These are phyloP conservation scores for Myotis planiceps DNA, from an alignment of 2,797 vertebrate genomes.

Conservation along the genomic window DNA sequence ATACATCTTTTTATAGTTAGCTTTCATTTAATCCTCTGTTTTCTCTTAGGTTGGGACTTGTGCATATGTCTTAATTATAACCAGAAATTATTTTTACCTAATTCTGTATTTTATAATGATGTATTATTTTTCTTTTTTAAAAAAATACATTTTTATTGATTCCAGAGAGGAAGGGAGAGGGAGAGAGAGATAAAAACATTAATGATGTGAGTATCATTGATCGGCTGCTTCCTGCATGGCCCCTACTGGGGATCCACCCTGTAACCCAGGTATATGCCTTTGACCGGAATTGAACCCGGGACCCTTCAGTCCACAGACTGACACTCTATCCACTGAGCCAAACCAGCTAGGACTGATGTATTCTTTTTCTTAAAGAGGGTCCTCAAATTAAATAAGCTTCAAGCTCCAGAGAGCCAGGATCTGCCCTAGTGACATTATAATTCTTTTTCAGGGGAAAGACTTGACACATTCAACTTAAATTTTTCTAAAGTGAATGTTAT, in stretches of 20 bases:
- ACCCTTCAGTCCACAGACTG: too few relatives aligned
- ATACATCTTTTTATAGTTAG: slow-evolving; percentile 21
- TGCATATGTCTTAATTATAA: not conserved
- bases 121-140: not conserved
- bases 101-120: slow-evolving; percentile 20
- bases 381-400: slow-evolving; percentile 44
- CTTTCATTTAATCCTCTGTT: slow-evolving; percentile 23
- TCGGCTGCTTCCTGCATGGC: too few relatives aligned
- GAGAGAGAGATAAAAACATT: too few relatives aligned
- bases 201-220: too few relatives aligned
- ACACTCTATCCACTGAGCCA: too few relatives aligned
- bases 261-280: too few relatives aligned
- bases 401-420: not conserved
- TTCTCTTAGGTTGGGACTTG: not conserved
- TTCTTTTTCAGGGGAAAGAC: slow-evolving; percentile 3
- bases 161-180: too few relatives aligned
- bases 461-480: slow-evolving; percentile 18
- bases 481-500: not conserved
- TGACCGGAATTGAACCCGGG: too few relatives aligned
- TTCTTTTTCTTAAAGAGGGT: not conserved
- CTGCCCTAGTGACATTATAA: not conserved
- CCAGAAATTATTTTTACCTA: slow-evolving; percentile 18
- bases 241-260: too few relatives aligned
- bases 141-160: too few relatives aligned
- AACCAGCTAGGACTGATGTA: not conserved